Percentiles rank a stretch among this genome's conserved stretches.
Evolutionary conservation across 2,888 invertebrate genomes (phyloP).

Genomic region (Nysson spinosus): DNA sequence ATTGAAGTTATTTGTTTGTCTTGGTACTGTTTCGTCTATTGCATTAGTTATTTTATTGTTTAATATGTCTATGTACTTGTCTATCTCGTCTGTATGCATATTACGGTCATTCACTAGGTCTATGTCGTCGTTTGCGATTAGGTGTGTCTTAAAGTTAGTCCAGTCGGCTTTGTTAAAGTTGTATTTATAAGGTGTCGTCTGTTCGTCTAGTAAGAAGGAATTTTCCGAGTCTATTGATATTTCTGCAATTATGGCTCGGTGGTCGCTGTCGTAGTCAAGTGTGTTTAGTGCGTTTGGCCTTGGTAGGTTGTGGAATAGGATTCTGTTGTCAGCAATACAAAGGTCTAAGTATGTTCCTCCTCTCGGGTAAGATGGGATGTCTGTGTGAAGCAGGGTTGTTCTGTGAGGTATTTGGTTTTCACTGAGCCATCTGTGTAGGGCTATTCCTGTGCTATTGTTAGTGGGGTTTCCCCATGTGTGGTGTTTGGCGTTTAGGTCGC

Average conservation of each 20-base stretch:
- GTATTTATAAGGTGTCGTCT: neutral
- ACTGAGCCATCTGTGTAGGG: neutral
- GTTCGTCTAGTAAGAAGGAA: neutral
- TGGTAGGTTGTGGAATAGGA: neutral
- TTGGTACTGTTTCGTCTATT: neutral
- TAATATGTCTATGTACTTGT: neutral
- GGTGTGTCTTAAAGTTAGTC: neutral
- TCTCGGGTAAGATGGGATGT: neutral
- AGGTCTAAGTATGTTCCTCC: neutral
- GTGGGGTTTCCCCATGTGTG: neutral
- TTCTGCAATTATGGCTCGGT: neutral
- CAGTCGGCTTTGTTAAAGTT: slow-evolving; percentile 3
- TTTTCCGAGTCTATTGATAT: neutral
- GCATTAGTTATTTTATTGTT: neutral
- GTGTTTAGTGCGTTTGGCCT: neutral
- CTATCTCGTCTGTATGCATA: neutral
- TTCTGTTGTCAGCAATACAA: slow-evolving; percentile 1
- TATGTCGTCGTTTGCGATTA: neutral
- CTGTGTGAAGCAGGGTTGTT: neutral
- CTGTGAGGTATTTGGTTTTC: neutral
- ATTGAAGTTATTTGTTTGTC: neutral
- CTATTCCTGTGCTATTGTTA: neutral
- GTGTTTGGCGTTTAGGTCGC: slow-evolving; percentile 1
- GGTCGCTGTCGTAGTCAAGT: slow-evolving; percentile 6
- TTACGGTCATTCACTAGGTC: neutral